These are phyloP conservation scores for Rhagonycha lutea DNA, from an alignment of 2,888 invertebrate species.

Conservation along the genomic window DNA sequence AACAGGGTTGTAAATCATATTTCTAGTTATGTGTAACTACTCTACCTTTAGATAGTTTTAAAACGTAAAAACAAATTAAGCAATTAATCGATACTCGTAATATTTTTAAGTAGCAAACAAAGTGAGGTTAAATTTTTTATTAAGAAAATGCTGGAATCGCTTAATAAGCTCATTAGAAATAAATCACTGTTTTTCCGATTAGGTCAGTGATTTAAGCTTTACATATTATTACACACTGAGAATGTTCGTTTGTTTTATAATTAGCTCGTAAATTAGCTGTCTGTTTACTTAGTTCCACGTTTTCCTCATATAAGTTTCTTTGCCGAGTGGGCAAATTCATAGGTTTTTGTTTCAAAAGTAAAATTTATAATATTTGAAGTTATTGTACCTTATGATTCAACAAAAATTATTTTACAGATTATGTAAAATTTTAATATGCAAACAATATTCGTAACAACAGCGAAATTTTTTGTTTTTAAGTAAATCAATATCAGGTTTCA, in stretches of 20 bases:
- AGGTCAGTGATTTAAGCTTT: conserved; percentile 40
- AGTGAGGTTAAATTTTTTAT: not conserved
- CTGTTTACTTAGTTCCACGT: conserved; percentile 29
- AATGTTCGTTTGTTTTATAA: conserved; percentile 40
- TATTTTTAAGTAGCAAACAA: not conserved
- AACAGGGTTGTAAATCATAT: not conserved
- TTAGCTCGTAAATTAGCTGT: conserved; percentile 31
- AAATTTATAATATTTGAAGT: not conserved
- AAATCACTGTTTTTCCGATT: conserved; percentile 38
- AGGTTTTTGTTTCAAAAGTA: conserved; percentile 1
- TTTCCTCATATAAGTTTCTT: conserved; percentile 32
- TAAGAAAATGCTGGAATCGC: conserved; percentile 12
- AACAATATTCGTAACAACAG: not conserved
- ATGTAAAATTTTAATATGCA: not conserved
- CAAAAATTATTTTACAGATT: not conserved
- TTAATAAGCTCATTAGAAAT: conserved; percentile 36
- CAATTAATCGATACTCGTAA: not conserved
- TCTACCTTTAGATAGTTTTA: not conserved
- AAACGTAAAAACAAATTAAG: not conserved
- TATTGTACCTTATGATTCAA: not conserved
- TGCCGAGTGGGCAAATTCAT: conserved; percentile 26
- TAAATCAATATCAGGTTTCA: not conserved
- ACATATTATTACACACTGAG: conserved; percentile 36
- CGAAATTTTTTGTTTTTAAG: no score
- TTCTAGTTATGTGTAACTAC: not conserved